Evolutionary conservation across 1,140 invertebrate genomes (phyloP), one percentile per base, ranked within the genome.

Genomic region (Aphelinus atriplicis): DNA sequence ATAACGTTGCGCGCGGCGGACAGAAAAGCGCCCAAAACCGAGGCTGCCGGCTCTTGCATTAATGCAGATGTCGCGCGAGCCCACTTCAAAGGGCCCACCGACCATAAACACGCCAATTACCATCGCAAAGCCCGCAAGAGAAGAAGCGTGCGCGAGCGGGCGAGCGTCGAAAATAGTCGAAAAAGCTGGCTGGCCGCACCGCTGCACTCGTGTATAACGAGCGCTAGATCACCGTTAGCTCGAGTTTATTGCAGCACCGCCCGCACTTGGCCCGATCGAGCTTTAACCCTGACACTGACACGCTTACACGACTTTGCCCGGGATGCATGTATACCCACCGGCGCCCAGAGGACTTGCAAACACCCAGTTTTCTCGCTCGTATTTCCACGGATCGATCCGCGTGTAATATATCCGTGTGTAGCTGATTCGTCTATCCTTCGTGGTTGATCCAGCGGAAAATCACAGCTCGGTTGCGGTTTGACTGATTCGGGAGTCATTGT

Each of bases 91-190:
- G 80, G 71, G 46, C 73, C 57, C 66, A 42, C 55, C 62, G 51
- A 76, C 76, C 72, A 79, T 78, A 78, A 79, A 79, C 77, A 77
- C 77, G 68, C 75, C 76, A 78, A 81, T 80, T 80, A 81, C 77
- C 78, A 78, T 80, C 57, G 76, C 77, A 79, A 79, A 80, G 78
- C 65, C 26, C 26, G 26, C 26, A 5, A 65, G 10, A 56, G 62
- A 47, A 26, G 60, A 45, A 61, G 61, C 62, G 67, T 55, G 66
- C 48, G 66, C 71, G 56, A 62, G 64, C 72, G 51, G 51, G 55
- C 62, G 51, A 45, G 65, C 0, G 53, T 0, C 43, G 65, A 62
- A 74, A 58, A 74, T 62, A 68, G 68, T 55, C 57, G 72, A 56
- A 74, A 68, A 74, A 68, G 55, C 56, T 4, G 6, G 57, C 50